Evolutionary conservation across 2,888 invertebrate genomes (phyloP), one percentile per base, ranked within the genome.

Genomic region (Caenorhabditis becei): DNA sequence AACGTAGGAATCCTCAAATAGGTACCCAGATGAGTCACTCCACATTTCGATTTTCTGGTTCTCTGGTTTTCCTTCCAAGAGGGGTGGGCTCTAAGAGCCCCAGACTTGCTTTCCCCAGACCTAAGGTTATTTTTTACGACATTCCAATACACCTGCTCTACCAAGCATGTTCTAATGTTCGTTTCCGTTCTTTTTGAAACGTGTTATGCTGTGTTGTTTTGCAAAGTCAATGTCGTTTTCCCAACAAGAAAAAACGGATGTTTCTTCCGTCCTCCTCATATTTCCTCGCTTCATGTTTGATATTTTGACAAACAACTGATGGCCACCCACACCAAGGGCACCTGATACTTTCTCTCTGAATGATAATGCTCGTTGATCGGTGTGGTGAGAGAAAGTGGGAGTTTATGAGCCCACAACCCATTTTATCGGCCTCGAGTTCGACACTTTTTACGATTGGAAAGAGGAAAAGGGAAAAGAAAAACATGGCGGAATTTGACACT

Each of bases 131-230:
- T 75, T 59, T 75, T 75, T 63, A 58, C 61, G 59, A 61, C 56
- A 65, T 58, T 56, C 59, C 58, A 59, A 70, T 53, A 59, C 65
- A 74, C 74, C 65, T 74, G 74, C 74, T 66, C 51, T 47, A 58
- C 74, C 65, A 66, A 5, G 58, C 74, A 74, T 74, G 74, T 74
- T 74, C 74, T 74, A 74, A 74, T 74, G 74, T 66, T 74, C 58
- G 35, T 58, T 74, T 74, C 51, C 72, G 63, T 65, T 65, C 54
- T 44, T 28, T 65, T 47, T 37, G 32, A 35, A 47, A 47, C 47
- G 47, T 56, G 18, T 28, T 28, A 18, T 53, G 2, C 49, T 20
- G 4, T 24, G 49, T 51, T 35, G 24, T 41, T 44, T 59, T 37
- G 24, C 51, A 54, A 51, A 61, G 41, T 41, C 62, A 32, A 54